Base-by-base conservation (phyloP, 64 coral and sea anemone genomes). In the Stylophora pistillata region DNA sequence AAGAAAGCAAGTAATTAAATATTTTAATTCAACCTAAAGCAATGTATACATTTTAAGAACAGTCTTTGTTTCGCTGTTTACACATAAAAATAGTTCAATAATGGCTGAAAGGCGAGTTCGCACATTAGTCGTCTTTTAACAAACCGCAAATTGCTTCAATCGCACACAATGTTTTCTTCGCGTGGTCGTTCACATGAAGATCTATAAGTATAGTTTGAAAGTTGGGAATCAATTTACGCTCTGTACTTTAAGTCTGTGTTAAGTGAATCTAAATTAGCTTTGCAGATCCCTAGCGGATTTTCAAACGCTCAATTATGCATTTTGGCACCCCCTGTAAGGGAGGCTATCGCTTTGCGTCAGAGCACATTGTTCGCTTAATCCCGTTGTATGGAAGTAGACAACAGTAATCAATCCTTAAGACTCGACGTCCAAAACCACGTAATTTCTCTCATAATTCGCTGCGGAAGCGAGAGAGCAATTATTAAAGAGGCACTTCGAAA, bases 1-100 rank as follows among this genome's bases (percentile, higher is more conserved):
- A 62, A 37, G 28, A 23, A 53, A 84, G 78, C 78, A 82, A 82
- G 30, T 63, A 82, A 82, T 82, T 82, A 82, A 15, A 15, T 63
- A 18, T 64, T 82, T 82, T 63, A 82, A 82, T 82, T 82, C 18
- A 37, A 30, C 58, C 30, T 66, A 64, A 29, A 82, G 78, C 34
- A 63, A 64, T 82, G 78, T 82, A 82, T 31, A 82, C 58, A 62
- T 16, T 82, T 82, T 64, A 68, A 30, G 30, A 33, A 1, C 10
- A 41, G 29, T 23, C 59, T 69, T 84, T 84, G 62, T 84, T 69
- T 23, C 9, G 2, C 53, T 84, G 62, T 69, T 32, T 37, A 54
- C 62, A 41, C 21, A 66, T 23, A 84, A 18, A 63, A 84, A 70
- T 69, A 69, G 32, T 27, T 1, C 47, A 53, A 10, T 26, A n/a